These are phyloP conservation scores for Geodia barretti DNA, from an alignment of 37 sponge, comb jelly and placozoan genomes.

Conservation along the genomic window DNA sequence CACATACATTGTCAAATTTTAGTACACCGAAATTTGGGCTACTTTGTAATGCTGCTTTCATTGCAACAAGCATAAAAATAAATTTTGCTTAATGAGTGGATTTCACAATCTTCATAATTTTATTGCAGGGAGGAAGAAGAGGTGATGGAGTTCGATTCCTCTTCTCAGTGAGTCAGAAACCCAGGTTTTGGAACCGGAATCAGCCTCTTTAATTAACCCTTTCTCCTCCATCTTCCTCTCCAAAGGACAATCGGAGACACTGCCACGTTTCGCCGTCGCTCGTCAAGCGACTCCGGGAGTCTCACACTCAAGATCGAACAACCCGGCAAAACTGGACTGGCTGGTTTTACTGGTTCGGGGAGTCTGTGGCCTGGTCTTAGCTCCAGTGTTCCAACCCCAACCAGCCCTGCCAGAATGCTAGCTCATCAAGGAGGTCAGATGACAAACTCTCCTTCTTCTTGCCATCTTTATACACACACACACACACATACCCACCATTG, in stretches of 20 bases:
- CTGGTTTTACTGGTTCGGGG: neutral
- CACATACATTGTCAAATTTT: no score
- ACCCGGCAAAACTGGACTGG: neutral
- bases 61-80: no score
- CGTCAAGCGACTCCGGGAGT: neutral
- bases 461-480: constrained; percentile 46
- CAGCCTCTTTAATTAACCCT: no score
- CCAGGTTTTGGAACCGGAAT: no score
- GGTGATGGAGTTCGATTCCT: neutral
- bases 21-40: no score
- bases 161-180: no score
- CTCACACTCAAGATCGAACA: neutral
- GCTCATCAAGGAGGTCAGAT: neutral
- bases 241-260: neutral
- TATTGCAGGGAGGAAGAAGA: neutral
- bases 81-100: no score
- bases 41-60: no score
- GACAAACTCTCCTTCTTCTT: no score
- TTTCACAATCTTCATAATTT: no score
- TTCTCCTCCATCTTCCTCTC: no score
- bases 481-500: constrained; percentile 28
- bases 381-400: neutral
- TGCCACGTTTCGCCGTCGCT: neutral
- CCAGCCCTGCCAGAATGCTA: neutral
- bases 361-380: neutral